Base-by-base conservation (phyloP, 2,797 vertebrate genomes). In the Austrolebias charrua region DNA sequence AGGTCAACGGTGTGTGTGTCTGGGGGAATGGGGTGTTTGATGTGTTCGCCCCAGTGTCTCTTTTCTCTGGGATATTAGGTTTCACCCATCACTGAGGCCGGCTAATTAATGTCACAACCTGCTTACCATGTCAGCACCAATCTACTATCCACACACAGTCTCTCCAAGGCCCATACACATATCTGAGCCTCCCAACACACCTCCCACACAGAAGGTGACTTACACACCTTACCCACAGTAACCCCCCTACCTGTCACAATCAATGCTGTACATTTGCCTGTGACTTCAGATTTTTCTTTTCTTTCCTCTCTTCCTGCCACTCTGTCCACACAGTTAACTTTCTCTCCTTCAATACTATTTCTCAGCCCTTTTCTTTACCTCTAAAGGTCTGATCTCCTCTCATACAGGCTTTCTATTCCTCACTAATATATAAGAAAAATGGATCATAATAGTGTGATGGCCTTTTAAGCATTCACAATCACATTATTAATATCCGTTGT, bases 81-180 rank as follows among this genome's bases (percentile, higher is more conserved):
- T 90, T 81, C 88, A 87, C 69, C 77, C 78, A 64, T 86, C 54
- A 63, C 79, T 74, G 75, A 84, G 80, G 56, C 60, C 63, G 59
- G 81, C 85, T 88, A 89, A 90, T 87, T 88, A 88, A 82, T 88
- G 87, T 90, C 89, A 90, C 80, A 90, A 87, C 88, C 87, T 87
- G 79, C 84, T 77, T 19, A 71, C 85, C 55, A 6, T 86, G 85
- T 90, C 88, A 86, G 70, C 70, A 63, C 75, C 82, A 85, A 89
- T 90, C 86, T 84, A 74, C 69, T 58, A 63, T 56, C 78, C 44
- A 64, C 51, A 65, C 72, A 62, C 46, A 46, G 18, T 58, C 5
- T 57, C 24, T 44, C 49, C 38, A 49, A 42, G 46, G 8, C 61
- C 18, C n/a, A 61, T 31, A 50, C 52, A 68, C 76, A 75, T 47